These are phyloP conservation scores for pig (Sus scrofa) DNA, from an alignment of 2,113 vertebrate species.

Conservation along the genomic window T2T-Sscrofa CM000825.6:138568001-138568500, in stretches of 20 bases:
- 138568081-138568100: no score
- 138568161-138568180: neutral
- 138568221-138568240: neutral
- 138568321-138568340: neutral
- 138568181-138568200: constrained; percentile 33
- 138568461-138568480: neutral
- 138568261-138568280: neutral
- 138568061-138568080: no score
- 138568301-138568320: neutral
- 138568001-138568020: no score
- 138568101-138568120: no score
- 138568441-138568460: neutral
- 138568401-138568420: constrained; percentile 7
- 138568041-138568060: no score
- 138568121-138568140: no score
- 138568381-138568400: neutral
- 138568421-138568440: neutral
- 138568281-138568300: neutral
- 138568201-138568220: constrained; percentile 28
- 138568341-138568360: neutral
- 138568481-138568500: no score
- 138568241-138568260: neutral
- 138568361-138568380: neutral
- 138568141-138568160: neutral
- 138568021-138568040: no score